These are phyloP conservation scores for Pseudocheirus occidentalis DNA, from an alignment of 2,797 vertebrate genomes.

Conservation along the genomic window DNA sequence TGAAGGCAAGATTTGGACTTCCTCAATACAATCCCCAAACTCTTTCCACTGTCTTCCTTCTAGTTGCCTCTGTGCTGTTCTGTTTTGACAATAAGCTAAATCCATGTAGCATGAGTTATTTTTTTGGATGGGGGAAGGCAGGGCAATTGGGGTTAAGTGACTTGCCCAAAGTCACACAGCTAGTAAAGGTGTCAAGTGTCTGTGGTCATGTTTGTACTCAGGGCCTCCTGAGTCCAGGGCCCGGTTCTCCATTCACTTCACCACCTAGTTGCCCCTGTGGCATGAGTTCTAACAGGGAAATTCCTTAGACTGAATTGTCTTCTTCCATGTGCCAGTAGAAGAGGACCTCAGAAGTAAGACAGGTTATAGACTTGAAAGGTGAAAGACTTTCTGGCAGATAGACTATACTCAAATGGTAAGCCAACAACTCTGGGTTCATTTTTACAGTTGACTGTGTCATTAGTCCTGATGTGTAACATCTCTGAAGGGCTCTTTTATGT, in stretches of 20 bases:
- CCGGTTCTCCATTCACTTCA: background rate
- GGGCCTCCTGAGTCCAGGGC: background rate
- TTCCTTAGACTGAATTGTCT: background rate
- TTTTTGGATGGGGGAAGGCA: no score
- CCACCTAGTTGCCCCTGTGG: background rate
- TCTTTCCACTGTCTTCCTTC: background rate
- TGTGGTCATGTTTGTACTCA: background rate
- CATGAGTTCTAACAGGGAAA: background rate
- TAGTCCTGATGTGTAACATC: background rate
- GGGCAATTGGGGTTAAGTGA: no score
- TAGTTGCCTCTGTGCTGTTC: background rate
- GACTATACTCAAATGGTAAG: background rate
- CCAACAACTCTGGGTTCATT: background rate
- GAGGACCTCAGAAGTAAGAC: background rate
- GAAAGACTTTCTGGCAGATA: background rate
- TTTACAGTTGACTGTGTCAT: background rate
- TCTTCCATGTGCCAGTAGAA: background rate
- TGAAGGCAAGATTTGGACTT: background rate
- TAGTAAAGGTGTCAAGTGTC: no score
- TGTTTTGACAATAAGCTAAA: background rate
- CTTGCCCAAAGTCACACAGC: background rate
- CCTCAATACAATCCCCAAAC: background rate
- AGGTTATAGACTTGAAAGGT: background rate
- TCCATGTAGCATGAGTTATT: background rate
- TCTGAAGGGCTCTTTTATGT: background rate